phyloP scores from a whole-genome alignment of 1,140 invertebrate genomes.

The Drosophila nasuta region DNA sequence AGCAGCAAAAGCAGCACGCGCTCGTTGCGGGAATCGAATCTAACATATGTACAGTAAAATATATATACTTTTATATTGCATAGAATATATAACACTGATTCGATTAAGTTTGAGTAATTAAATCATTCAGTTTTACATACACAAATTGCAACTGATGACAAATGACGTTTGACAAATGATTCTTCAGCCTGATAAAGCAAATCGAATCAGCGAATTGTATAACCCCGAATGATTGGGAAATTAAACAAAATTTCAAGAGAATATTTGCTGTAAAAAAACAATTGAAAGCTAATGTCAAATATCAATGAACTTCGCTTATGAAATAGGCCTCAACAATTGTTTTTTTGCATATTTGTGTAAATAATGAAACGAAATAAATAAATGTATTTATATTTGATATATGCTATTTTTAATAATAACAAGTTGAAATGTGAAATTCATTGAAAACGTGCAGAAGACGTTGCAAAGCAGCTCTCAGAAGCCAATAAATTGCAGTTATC shows the following conservation, averaged over 20 bases:
- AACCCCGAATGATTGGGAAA: conserved; percentile 21
- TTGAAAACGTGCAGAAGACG: conserved; percentile 64
- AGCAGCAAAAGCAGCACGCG: conserved; percentile 48
- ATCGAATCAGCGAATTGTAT: conserved; percentile 38
- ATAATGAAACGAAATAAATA: conserved; percentile 11
- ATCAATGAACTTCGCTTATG: conserved; percentile 81
- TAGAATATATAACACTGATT: conserved; percentile 62
- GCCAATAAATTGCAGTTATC: conserved; percentile 69
- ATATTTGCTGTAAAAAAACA: neutral
- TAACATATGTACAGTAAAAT: neutral
- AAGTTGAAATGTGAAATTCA: conserved; percentile 60
- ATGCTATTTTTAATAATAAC: conserved; percentile 47
- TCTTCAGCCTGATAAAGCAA: conserved; percentile 20
- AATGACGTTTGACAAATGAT: conserved; percentile 59
- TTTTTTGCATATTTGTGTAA: conserved; percentile 46
- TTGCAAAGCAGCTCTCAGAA: conserved; percentile 35
- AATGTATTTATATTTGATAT: conserved; percentile 43
- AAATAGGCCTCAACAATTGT: conserved; percentile 62
- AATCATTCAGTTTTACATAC: conserved; percentile 66
- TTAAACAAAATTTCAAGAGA: conserved; percentile 6
- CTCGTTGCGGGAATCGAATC: conserved; percentile 34
- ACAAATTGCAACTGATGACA: conserved; percentile 54
- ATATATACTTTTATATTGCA: conserved; percentile 4
- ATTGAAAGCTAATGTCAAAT: conserved; percentile 57
- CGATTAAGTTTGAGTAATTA: conserved; percentile 74